Percentiles rank a stretch among this genome's conserved stretches.
These are phyloP conservation scores for Elgaria multicarinata DNA, from an alignment of 2,113 vertebrate genomes.

Conservation along the genomic window DNA sequence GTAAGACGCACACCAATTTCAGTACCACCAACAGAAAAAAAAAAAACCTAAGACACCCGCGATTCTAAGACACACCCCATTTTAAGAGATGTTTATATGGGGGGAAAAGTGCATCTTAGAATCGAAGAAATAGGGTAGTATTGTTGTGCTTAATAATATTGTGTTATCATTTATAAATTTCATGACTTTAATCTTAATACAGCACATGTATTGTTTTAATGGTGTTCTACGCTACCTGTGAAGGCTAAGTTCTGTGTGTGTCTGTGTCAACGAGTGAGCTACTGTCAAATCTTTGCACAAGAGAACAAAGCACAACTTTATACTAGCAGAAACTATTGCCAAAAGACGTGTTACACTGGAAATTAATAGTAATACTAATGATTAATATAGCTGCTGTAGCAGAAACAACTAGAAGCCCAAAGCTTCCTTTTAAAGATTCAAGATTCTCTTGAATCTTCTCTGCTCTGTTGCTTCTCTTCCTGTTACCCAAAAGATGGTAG, in stretches of 20 bases:
- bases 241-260: too few relatives aligned
- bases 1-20: too few relatives aligned
- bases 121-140: too few relatives aligned
- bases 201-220: neutral
- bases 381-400: neutral
- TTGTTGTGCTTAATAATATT: neutral
- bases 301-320: neutral
- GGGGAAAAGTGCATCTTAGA: too few relatives aligned
- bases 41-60: too few relatives aligned
- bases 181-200: neutral
- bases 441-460: neutral
- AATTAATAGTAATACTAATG: neutral
- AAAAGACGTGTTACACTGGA: neutral
- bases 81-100: too few relatives aligned
- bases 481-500: accelerated
- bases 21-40: too few relatives aligned
- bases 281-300: neutral
- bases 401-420: neutral
- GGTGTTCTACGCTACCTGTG: neutral
- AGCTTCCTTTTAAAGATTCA: neutral
- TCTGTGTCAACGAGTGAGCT: neutral
- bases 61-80: too few relatives aligned
- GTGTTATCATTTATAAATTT: neutral
- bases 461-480: neutral
- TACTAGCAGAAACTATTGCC: neutral